These are phyloP conservation scores for Eurytoma californica DNA, from an alignment of 2,888 invertebrate genomes.

Conservation along the genomic window DNA sequence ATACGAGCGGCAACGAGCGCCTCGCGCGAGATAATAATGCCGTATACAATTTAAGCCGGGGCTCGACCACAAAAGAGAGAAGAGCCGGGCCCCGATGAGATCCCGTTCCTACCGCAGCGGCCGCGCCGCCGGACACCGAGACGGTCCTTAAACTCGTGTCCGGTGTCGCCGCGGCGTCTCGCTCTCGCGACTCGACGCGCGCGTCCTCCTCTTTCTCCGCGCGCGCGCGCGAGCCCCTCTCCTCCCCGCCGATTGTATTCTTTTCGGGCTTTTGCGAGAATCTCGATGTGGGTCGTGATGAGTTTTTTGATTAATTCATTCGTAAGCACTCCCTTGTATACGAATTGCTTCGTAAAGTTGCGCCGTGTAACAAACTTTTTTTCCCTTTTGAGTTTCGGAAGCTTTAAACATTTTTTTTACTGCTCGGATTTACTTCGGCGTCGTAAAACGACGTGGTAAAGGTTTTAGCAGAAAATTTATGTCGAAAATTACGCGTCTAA, in stretches of 20 bases:
- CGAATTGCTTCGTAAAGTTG: too few species aligned
- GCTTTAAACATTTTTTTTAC: too few species aligned
- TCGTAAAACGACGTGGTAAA: too few species aligned
- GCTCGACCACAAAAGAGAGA: slow-evolving; percentile 40
- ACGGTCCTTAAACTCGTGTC: slow-evolving; percentile 69
- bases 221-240: not conserved
- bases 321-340: too few species aligned
- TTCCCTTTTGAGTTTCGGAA: too few species aligned
- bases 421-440: too few species aligned
- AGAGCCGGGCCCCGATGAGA: slow-evolving; percentile 50
- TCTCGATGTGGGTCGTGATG: not conserved
- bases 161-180: slow-evolving; percentile 61
- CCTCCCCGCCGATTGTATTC: not conserved
- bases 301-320: too few species aligned
- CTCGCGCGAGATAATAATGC: slow-evolving; percentile 46
- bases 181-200: not conserved
- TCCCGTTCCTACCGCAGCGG: slow-evolving; percentile 62
- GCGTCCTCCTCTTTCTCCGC: slow-evolving; percentile 51
- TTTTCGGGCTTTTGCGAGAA: not conserved
- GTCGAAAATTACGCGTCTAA: too few species aligned
- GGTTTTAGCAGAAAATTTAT: too few species aligned
- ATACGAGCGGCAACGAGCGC: slow-evolving; percentile 19
- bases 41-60: slow-evolving; percentile 44
- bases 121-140: slow-evolving; percentile 51
- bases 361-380: too few species aligned